Conservation (phyloP, 2,888 invertebrate genomes). For the Cerastis leucographa region DNA sequence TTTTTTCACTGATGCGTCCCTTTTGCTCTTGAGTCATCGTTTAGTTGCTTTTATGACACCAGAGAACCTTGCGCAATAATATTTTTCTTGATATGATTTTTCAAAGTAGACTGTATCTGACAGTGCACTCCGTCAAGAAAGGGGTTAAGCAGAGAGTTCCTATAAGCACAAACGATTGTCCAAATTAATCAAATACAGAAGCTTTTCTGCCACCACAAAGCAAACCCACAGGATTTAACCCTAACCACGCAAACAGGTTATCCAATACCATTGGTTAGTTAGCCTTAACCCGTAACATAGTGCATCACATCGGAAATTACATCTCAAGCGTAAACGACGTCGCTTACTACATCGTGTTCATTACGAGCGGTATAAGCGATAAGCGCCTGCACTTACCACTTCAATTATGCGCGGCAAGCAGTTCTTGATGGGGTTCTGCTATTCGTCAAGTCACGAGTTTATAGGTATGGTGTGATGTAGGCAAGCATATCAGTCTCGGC, state of each 20-base stretch:
- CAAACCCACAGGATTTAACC: slow-evolving; percentile 30
- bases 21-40: too few species aligned
- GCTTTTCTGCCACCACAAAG: background rate
- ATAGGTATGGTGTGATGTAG: background rate
- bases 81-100: too few species aligned
- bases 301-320: slow-evolving; percentile 84
- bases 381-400: slow-evolving; percentile 58
- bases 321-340: slow-evolving; percentile 82
- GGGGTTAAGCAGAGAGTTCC: background rate
- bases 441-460: slow-evolving; percentile 42
- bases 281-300: slow-evolving; percentile 60
- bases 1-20: too few species aligned
- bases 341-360: slow-evolving; percentile 80
- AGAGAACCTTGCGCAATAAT: too few species aligned
- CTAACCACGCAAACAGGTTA: slow-evolving; percentile 57
- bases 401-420: slow-evolving; percentile 50
- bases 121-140: too few species aligned
- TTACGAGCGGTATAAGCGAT: slow-evolving; percentile 68
- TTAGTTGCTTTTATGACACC: background rate
- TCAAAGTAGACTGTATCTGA: too few species aligned
- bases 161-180: background rate
- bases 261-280: slow-evolving; percentile 75
- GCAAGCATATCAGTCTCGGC: background rate
- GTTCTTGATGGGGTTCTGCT: slow-evolving; percentile 35
- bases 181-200: background rate